Conservation (phyloP, 2,113 vertebrate genomes). For the Lophius piscatorius region DNA sequence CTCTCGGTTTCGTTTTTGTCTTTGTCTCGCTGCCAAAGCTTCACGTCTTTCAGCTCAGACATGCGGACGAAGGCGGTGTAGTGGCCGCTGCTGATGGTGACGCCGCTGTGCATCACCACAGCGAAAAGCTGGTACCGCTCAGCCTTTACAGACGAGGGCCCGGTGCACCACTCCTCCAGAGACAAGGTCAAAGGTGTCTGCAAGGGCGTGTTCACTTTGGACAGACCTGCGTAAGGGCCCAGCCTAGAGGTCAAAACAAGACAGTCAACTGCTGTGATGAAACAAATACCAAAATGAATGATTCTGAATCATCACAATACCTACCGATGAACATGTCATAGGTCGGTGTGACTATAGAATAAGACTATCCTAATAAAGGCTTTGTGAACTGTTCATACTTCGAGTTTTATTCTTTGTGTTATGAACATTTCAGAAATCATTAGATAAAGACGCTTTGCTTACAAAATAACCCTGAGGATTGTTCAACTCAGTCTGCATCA, state of each 20-base stretch:
- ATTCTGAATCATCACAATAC: too few relatives aligned
- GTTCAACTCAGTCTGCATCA: too few relatives aligned
- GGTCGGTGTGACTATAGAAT: too few relatives aligned
- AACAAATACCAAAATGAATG: too few relatives aligned
- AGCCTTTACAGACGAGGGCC: conserved; percentile 77
- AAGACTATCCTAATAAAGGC: too few relatives aligned
- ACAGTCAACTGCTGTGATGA: too few relatives aligned
- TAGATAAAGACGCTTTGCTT: too few relatives aligned
- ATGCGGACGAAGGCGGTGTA: conserved; percentile 94
- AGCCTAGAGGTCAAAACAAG: conserved; percentile 83
- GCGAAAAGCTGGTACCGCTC: conserved; percentile 92
- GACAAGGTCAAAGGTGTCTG: conserved; percentile 90
- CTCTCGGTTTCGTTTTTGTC: conserved; percentile 37
- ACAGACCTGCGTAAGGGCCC: conserved; percentile 93
- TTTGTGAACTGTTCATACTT: too few relatives aligned
- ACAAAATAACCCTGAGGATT: too few relatives aligned
- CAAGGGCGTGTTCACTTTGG: conserved; percentile 96
- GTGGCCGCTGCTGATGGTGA: conserved; percentile 97
- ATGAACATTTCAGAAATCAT: too few relatives aligned
- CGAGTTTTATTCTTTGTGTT: too few relatives aligned
- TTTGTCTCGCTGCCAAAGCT: conserved; percentile 61
- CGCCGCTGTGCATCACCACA: conserved; percentile 97
- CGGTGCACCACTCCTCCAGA: conserved; percentile 93
- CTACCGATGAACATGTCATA: too few relatives aligned
- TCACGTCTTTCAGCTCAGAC: conserved; percentile 82